Base-by-base conservation (phyloP, 2,888 invertebrate species). In the Syrphus vitripennis region DNA sequence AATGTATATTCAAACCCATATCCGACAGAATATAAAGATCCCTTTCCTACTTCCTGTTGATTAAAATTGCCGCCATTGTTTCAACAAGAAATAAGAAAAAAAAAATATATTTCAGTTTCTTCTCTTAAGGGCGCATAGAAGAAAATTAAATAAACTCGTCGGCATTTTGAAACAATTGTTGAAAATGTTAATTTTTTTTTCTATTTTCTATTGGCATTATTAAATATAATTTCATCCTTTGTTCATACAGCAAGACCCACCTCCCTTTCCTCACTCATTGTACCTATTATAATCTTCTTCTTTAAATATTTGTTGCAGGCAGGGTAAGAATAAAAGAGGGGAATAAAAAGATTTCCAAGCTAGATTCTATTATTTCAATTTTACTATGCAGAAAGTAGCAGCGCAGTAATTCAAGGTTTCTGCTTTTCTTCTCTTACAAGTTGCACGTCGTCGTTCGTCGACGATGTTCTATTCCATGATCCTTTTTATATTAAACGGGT, bases 401-500 rank as follows among this genome's bases (percentile, higher is more conserved):
- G 24, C 37, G 10, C 19, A 29, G 29, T 67, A 34, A 67, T 48
- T 67, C 67, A 67, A 67, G 48, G 67, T 5, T 67, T 9, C 31
- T 19, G 6, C 7, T 19, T 57, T 7, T 12, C n/a, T 63, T 42
- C n/a, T 26, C 10, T 3, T 19, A 10, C 10, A 57, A 19, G n/a
- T n/a, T n/a, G n/a, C 12, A 1, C 12, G 4, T 4, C 19, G 21
- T 48, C 7, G 31, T 19, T 24, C n/a, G 57, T 6, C 34, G 16
- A 21, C 21, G 19, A 34, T 21, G 6, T 19, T 53, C 48, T 5
- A 61, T 57, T 70, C 29, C 61, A 63, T 53, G 19, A 61, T 29
- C 78, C 75, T 63, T 75, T 63, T 75, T 74, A 65, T 74, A 65
- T 65, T 75, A 75, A 75, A 75, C 42, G 26, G 55, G 45, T 31